A percentile compares a stretch with the other conserved stretches of the same genome.
These are phyloP conservation scores for Nyctibius bracteatus DNA, from an alignment of 2,113 vertebrate species.

Conservation along the genomic window DNA sequence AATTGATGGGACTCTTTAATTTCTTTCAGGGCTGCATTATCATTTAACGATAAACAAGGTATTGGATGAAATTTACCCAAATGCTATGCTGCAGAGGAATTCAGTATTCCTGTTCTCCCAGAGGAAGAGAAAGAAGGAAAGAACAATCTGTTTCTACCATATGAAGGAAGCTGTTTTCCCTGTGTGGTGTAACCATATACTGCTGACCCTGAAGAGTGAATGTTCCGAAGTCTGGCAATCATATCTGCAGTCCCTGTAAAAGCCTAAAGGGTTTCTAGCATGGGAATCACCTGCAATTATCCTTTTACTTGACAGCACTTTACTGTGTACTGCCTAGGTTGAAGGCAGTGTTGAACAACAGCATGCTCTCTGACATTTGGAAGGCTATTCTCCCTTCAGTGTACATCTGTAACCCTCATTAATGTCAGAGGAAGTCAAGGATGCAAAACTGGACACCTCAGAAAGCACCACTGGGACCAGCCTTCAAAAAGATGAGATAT, in stretches of 20 bases:
- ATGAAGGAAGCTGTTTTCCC: neutral
- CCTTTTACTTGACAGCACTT: neutral
- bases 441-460: slow-evolving; percentile 1
- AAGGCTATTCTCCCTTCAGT: neutral
- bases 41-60: neutral
- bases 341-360: neutral
- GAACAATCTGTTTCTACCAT: neutral
- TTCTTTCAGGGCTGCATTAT: neutral
- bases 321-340: neutral
- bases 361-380: neutral
- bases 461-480: neutral
- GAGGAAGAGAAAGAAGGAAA: neutral
- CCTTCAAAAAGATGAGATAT: neutral
- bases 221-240: neutral
- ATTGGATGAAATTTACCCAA: neutral
- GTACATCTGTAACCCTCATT: neutral
- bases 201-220: neutral
- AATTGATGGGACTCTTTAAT: neutral
- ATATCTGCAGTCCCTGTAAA: neutral
- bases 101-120: neutral
- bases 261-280: neutral
- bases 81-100: neutral
- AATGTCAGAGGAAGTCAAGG: neutral
- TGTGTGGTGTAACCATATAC: neutral
- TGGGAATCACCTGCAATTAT: neutral